These are phyloP conservation scores for Pleuronectes platessa DNA, from an alignment of 2,113 vertebrate genomes.

Conservation along the genomic window DNA sequence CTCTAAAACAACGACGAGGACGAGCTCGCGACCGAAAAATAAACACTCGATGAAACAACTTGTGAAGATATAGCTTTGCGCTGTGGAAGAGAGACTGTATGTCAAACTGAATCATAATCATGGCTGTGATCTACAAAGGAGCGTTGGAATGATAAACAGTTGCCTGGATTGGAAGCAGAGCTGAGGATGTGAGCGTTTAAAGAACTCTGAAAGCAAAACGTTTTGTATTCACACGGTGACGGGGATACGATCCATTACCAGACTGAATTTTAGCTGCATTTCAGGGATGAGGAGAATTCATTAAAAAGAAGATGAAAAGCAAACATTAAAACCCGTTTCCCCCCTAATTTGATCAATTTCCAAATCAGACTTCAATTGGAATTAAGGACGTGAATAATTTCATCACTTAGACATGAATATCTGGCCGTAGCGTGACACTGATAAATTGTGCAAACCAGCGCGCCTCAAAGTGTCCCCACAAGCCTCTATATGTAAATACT, in stretches of 20 bases:
- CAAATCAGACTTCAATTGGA: not conserved
- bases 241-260: not conserved
- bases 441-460: conserved; percentile 32
- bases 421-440: not conserved
- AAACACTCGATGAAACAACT: too few relatives aligned
- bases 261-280: not conserved
- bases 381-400: not conserved
- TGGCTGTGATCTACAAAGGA: not conserved
- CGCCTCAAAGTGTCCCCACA: conserved; percentile 26
- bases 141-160: not conserved
- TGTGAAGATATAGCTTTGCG: too few relatives aligned
- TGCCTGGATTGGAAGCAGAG: not conserved
- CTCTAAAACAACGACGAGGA: not conserved
- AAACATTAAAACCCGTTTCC: not conserved
- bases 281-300: not conserved
- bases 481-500: not conserved
- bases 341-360: not conserved
- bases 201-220: not conserved
- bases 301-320: not conserved
- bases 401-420: not conserved
- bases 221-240: not conserved
- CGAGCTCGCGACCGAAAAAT: not conserved
- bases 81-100: not conserved
- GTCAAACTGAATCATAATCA: conserved; percentile 15
- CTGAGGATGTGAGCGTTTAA: not conserved